Base-by-base conservation (phyloP, 2,113 vertebrate species). In the Lichenostomus cassidix region DNA sequence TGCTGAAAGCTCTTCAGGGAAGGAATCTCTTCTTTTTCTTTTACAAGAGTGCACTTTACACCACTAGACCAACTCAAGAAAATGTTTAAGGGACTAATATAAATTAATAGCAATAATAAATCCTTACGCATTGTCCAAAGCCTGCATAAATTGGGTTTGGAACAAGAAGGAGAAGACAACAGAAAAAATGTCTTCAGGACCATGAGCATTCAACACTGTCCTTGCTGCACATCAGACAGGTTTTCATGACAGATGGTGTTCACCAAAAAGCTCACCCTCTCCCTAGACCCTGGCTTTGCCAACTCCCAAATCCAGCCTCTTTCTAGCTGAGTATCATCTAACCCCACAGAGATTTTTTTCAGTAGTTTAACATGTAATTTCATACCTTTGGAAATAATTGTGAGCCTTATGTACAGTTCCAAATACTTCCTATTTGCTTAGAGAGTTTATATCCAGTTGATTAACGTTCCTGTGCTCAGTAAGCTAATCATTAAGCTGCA, bases 81-180 rank as follows among this genome's bases (percentile, higher is more conserved):
- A 73, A 52, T 49, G 12, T 77, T 83, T 68, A 69, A 83, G 50
- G n/a, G 41, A 85, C 49, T 62, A 73, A 68, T 92, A 76, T 22
- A 90, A 83, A 83, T 77, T 77, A 83, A 80, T 62, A 83, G 37
- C 25, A 79, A 83, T 62, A 76, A 90, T 73, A 85, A 88, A 90
- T 77, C 59, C 42, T 83, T 65, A 69, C 18, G 19, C 41, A 27
- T 69, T 31, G 5, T 62, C 28, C 67, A 85, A 64, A 91, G 12
- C 20, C 37, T 69, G 37, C 5, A 31, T 47, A 69, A 71, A 94
- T 39, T 15, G 1, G 18, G 22, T 88, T 85, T 65, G 41, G 53
- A 88, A 28, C 37, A 79, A 79, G 35, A 91, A 85, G 82, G 52
- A n/a, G 46, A 94, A 85, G 53, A 58, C 52, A 41, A 47, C 28